Conservation (phyloP, 2,888 invertebrate genomes). For the Mayetiola destructor region DNA sequence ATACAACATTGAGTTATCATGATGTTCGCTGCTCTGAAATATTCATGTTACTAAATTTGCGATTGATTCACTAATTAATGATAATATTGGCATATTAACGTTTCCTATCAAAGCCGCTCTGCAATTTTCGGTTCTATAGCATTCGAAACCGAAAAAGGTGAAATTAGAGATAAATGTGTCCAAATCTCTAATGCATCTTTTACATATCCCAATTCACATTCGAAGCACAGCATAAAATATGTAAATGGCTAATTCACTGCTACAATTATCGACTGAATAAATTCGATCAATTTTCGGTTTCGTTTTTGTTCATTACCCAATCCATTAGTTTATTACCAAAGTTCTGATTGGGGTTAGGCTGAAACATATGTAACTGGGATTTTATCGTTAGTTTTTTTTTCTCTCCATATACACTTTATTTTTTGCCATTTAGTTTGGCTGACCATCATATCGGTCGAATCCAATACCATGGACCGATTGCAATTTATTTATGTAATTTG, state of each 20-base stretch:
- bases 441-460: no score
- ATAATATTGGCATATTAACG: not conserved
- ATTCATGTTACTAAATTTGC: no score
- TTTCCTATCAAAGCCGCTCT: not conserved
- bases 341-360: not conserved
- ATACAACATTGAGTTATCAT: no score
- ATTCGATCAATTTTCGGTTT: not conserved
- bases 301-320: constrained; percentile 2
- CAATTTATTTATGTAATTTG: no score
- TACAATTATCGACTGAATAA: not conserved
- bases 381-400: no score
- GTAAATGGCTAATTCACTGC: constrained; percentile 6
- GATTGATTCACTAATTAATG: not conserved
- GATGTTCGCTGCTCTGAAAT: no score
- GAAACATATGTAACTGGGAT: no score
- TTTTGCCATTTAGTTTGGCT: not conserved
- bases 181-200: no score
- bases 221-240: not conserved
- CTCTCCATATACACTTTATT: no score
- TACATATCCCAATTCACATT: no score
- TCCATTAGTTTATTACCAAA: constrained; percentile 10
- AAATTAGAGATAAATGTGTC: not conserved
- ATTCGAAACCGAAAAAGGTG: not conserved
- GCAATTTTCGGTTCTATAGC: no score
- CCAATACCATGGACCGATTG: not conserved